phyloP scores from a whole-genome alignment of 2,888 invertebrate species.

The Itoplectis maculator region DNA sequence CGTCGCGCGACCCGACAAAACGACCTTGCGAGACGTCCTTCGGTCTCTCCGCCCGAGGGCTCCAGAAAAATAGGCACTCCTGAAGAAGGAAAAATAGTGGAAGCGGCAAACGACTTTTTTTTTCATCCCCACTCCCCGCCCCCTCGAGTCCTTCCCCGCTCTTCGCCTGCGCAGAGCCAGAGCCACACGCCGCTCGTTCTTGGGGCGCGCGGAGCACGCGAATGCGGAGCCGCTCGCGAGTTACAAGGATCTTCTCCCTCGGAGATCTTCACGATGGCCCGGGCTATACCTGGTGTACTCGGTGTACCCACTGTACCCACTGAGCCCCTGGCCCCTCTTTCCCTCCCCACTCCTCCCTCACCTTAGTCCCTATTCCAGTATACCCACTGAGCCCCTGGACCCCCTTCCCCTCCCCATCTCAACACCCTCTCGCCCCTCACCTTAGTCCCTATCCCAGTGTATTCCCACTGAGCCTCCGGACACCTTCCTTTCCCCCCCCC shows the following conservation, averaged over 20 bases:
- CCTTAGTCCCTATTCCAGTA: too few relatives aligned
- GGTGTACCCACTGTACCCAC: too few relatives aligned
- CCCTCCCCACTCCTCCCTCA: too few relatives aligned
- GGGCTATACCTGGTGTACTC: not conserved
- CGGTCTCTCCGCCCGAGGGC: constrained; percentile 15
- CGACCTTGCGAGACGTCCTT: constrained; percentile 35
- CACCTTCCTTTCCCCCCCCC: too few relatives aligned
- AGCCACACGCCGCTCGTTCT: not conserved
- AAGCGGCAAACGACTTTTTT: constrained; percentile 44
- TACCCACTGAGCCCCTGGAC: not conserved
- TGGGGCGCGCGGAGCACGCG: not conserved
- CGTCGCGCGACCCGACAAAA: constrained; percentile 51
- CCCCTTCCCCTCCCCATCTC: too few relatives aligned
- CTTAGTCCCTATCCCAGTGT: too few relatives aligned
- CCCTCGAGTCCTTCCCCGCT: constrained; percentile 13
- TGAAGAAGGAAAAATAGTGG: constrained; percentile 1
- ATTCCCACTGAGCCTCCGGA: not conserved
- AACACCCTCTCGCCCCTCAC: too few relatives aligned
- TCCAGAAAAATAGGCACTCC: constrained; percentile 55
- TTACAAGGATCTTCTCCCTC: constrained; percentile 51
- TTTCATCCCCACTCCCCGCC: constrained; percentile 19
- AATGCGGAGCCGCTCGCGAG: constrained; percentile 17
- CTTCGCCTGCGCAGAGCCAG: not conserved
- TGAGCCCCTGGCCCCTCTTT: too few relatives aligned
- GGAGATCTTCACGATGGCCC: constrained; percentile 12